A percentile compares a stretch with the other conserved stretches of the same genome.
These are phyloP conservation scores for Helicolenus hilgendorfi DNA, from an alignment of 2,797 vertebrate species.

Conservation along the genomic window DNA sequence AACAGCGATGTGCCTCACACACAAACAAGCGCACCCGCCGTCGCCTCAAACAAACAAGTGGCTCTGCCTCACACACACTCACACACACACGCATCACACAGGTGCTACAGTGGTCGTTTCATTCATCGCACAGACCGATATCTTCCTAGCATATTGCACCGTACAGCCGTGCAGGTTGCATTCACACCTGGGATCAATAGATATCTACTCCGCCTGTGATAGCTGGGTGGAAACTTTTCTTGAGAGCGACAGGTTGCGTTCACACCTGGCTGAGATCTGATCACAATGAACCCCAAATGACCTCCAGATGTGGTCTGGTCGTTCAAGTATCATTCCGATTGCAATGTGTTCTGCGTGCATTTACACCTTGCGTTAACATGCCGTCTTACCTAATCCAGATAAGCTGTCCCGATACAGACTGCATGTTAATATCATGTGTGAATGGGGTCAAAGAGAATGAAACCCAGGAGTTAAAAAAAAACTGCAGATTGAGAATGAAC, in stretches of 20 bases:
- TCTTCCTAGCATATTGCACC: too few relatives aligned
- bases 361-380: conserved; percentile 12
- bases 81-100: too few relatives aligned
- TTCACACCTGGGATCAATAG: background rate
- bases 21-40: too few relatives aligned
- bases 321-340: background rate
- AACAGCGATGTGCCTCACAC: too few relatives aligned
- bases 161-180: background rate
- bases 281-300: background rate
- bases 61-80: too few relatives aligned
- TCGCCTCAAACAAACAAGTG: too few relatives aligned
- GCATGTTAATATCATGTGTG: conserved; percentile 21
- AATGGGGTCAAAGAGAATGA: conserved; percentile 3
- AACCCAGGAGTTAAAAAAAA: background rate
- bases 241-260: background rate
- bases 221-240: background rate
- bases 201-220: background rate
- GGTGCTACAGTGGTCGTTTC: too few relatives aligned
- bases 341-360: background rate
- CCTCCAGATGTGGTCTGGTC: conserved; percentile 14
- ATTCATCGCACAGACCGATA: too few relatives aligned
- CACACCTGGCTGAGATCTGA: conserved; percentile 11
- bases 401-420: background rate
- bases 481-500: background rate
- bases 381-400: background rate